Conservation (phyloP, 2,888 invertebrate genomes). For the Apamea sordens region DNA sequence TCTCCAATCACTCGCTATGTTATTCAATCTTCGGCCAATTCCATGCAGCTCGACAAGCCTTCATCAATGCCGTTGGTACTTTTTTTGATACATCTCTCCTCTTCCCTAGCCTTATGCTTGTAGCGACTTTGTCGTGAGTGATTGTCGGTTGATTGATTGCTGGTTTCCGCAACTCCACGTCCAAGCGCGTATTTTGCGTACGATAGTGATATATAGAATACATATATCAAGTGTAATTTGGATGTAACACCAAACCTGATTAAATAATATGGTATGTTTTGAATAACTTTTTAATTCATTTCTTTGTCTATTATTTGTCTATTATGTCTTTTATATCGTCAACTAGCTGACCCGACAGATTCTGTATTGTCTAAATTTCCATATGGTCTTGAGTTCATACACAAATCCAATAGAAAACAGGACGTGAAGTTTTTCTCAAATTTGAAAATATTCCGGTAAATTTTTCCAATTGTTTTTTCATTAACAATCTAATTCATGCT, state of each 20-base stretch:
- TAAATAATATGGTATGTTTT: background rate
- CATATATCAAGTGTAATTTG: background rate
- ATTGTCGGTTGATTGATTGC: no score
- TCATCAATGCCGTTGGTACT: background rate
- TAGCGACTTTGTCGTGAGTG: background rate
- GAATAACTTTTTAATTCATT: background rate
- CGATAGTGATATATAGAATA: background rate
- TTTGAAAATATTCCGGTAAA: no score
- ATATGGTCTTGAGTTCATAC: no score
- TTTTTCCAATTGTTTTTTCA: no score
- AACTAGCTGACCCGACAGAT: no score
- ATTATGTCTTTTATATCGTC: background rate
- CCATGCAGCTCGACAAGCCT: background rate
- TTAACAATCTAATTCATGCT: no score
- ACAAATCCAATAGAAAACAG: no score
- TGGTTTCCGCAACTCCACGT: background rate
- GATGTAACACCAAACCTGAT: background rate
- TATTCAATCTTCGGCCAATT: background rate
- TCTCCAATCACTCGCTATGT: background rate
- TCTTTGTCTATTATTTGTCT: background rate
- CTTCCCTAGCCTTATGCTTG: background rate
- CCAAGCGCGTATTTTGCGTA: background rate
- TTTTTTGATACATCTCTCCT: background rate
- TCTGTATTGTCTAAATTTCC: no score
- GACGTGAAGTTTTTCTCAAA: no score